These are phyloP conservation scores for Clinocottus analis DNA, from an alignment of 2,113 vertebrate genomes.

Conservation along the genomic window DNA sequence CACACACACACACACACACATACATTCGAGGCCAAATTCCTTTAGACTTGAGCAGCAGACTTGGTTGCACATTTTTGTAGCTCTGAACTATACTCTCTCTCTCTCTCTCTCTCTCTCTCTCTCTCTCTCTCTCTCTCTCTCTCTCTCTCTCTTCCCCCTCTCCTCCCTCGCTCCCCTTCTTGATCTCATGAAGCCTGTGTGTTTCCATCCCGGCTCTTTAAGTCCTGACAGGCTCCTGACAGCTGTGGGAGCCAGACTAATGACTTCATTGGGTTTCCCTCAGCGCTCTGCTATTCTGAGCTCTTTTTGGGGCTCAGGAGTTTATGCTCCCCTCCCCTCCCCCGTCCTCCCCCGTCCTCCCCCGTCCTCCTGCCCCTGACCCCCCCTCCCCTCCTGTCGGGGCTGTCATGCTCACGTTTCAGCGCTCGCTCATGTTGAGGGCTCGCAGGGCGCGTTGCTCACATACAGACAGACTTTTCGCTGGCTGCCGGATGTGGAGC, in stretches of 20 bases:
- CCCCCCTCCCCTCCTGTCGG: constrained; percentile 29
- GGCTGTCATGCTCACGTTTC: constrained; percentile 61
- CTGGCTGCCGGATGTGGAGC: not conserved
- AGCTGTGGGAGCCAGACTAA: constrained; percentile 63
- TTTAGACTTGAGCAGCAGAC: constrained; percentile 2
- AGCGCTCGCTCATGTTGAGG: constrained; percentile 47
- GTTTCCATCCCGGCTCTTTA: constrained; percentile 22
- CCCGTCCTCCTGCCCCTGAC: constrained; percentile 23
- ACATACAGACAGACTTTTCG: constrained; percentile 4
- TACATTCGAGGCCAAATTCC: constrained; percentile 41
- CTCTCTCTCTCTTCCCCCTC: too few species aligned
- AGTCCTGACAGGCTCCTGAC: constrained; percentile 44
- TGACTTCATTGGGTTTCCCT: constrained; percentile 70
- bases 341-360: constrained; percentile 21
- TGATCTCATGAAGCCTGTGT: constrained; percentile 1
- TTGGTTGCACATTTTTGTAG: not conserved
- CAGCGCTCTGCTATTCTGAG: constrained; percentile 51
- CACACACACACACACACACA: constrained; percentile 8
- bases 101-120: not conserved
- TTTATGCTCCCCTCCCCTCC: constrained; percentile 28
- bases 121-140: too few species aligned
- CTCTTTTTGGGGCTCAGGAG: constrained; percentile 17
- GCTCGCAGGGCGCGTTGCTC: constrained; percentile 46
- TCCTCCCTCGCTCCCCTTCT: not conserved
- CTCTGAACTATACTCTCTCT: not conserved